These are phyloP conservation scores for Drymodes brunneopygia DNA, from an alignment of 2,113 vertebrate genomes.

Conservation along the genomic window DNA sequence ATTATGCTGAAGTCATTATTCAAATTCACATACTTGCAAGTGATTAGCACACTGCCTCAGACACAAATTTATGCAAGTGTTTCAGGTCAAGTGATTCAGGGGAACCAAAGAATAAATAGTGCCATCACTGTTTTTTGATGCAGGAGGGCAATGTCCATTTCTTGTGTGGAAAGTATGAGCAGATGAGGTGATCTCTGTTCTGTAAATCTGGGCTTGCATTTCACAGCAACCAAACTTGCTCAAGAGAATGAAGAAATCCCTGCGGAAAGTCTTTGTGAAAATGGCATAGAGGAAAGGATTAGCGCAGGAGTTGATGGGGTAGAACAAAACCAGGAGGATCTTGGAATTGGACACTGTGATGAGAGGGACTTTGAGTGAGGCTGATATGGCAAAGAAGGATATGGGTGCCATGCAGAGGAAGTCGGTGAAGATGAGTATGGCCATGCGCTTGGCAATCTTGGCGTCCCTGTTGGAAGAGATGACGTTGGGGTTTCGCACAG, in stretches of 20 bases:
- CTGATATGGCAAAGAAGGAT: conserved; percentile 95
- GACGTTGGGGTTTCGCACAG: conserved; percentile 84
- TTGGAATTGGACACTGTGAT: conserved; percentile 94
- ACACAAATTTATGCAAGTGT: neutral
- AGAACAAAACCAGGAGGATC: conserved; percentile 92
- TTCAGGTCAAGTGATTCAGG: conserved; percentile 68
- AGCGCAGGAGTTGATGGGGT: conserved; percentile 95
- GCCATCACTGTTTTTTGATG: conserved; percentile 73
- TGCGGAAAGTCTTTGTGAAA: conserved; percentile 92
- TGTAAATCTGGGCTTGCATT: conserved; percentile 87
- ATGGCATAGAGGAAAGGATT: conserved; percentile 97
- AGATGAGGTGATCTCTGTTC: conserved; percentile 84
- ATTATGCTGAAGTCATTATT: neutral
- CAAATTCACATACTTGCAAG: neutral
- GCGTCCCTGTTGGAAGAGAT: conserved; percentile 84
- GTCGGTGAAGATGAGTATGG: conserved; percentile 93
- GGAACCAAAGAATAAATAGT: conserved; percentile 77
- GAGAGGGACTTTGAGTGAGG: conserved; percentile 90
- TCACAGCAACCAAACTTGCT: conserved; percentile 90
- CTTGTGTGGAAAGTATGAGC: conserved; percentile 74
- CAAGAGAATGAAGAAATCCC: conserved; percentile 89
- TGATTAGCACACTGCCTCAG: neutral
- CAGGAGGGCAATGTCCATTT: conserved; percentile 74
- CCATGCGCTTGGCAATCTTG: conserved; percentile 92
- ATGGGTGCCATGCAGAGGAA: conserved; percentile 97